phyloP scores from a whole-genome alignment of 2,888 invertebrate species.

The Pachliopta kotzebuea region DNA sequence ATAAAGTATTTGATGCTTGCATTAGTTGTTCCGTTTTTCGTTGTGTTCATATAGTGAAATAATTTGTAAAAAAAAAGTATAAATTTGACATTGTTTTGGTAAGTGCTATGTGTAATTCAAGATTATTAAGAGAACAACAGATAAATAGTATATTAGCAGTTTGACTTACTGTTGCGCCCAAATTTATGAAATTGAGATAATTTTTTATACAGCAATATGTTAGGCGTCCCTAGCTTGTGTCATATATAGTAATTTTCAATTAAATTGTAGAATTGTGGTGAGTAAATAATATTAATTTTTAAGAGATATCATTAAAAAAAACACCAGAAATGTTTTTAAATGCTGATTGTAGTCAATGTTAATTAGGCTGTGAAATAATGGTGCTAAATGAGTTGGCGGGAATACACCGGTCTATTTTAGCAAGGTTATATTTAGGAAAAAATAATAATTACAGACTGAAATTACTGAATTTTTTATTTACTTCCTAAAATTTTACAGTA shows the following conservation, averaged over 20 bases:
- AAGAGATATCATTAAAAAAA: slow-evolving; percentile 8
- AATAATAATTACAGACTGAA: background rate
- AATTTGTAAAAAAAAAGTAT: slow-evolving; percentile 55
- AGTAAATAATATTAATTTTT: background rate
- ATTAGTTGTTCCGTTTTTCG: slow-evolving; percentile 68
- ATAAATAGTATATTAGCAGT: slow-evolving; percentile 2
- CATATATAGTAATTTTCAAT: slow-evolving; percentile 22
- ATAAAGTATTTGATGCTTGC: slow-evolving; percentile 64
- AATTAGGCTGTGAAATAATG: slow-evolving; percentile 20
- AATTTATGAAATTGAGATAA: slow-evolving; percentile 10
- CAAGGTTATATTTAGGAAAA: slow-evolving; percentile 35
- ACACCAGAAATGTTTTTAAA: background rate
- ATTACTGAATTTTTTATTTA: background rate
- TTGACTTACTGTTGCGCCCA: background rate
- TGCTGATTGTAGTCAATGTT: background rate
- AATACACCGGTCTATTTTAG: slow-evolving; percentile 39
- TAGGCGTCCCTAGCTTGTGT: slow-evolving; percentile 24
- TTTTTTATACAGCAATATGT: slow-evolving; percentile 12
- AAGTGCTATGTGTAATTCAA: slow-evolving; percentile 49
- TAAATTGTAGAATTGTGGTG: slow-evolving; percentile 4
- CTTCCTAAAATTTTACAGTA: slow-evolving; percentile 7
- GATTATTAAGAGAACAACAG: slow-evolving; percentile 24
- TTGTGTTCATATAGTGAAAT: slow-evolving; percentile 53
- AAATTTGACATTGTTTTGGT: slow-evolving; percentile 66
- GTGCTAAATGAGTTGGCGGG: slow-evolving; percentile 42